phyloP scores from a whole-genome alignment of 2,888 invertebrate genomes.

The Tenodera sinensis region DNA sequence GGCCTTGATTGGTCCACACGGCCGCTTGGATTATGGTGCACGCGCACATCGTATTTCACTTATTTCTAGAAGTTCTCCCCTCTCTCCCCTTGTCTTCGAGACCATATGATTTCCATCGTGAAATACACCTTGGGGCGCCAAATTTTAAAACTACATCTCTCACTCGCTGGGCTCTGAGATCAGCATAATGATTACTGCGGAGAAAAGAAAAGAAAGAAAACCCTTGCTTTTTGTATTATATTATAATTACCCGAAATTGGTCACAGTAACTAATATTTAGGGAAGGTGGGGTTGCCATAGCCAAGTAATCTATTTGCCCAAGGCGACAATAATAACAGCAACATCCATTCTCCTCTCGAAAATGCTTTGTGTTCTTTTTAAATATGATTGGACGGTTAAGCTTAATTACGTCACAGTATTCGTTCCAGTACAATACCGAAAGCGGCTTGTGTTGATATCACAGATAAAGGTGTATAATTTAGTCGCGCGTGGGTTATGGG shows the following conservation, averaged over 20 bases:
- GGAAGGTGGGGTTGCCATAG: neutral
- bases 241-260: slow-evolving; percentile 13
- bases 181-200: neutral
- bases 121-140: neutral
- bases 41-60: slow-evolving; percentile 6
- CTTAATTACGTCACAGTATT: neutral
- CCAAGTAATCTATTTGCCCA: neutral
- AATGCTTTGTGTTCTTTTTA: neutral
- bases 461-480: neutral
- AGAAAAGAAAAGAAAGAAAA: neutral
- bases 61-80: neutral
- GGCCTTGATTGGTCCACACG: slow-evolving; percentile 6
- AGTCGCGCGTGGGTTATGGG: neutral
- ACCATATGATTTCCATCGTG: neutral
- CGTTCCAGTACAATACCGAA: neutral
- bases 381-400: neutral
- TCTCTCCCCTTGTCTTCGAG: neutral
- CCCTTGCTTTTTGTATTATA: neutral
- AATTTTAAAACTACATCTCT: neutral
- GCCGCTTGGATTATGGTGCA: neutral
- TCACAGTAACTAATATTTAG: neutral
- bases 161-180: neutral
- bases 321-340: neutral
- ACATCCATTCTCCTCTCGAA: neutral
- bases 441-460: neutral